These are phyloP conservation scores for Scartelaos histophorus DNA, from an alignment of 2,113 vertebrate species.

Conservation along the genomic window DNA sequence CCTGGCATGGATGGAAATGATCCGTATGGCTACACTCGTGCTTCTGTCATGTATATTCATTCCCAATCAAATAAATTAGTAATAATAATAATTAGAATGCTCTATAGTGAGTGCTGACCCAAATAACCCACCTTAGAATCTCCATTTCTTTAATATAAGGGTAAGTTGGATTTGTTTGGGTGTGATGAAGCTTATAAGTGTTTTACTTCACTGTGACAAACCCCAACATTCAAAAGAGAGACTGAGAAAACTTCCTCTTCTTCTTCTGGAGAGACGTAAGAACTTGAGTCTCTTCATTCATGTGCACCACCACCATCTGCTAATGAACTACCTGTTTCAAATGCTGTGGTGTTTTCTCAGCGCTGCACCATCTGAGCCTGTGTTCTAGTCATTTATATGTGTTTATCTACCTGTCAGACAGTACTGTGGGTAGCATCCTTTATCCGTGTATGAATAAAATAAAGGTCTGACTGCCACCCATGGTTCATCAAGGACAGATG, in stretches of 20 bases:
- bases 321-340: slow-evolving; percentile 1
- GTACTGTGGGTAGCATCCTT: not conserved
- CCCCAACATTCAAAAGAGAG: not conserved
- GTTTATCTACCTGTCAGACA: slow-evolving; percentile 9
- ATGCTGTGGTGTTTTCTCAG: slow-evolving; percentile 12
- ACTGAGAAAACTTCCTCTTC: not conserved
- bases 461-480: not conserved
- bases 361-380: not conserved
- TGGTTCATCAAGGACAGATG: slow-evolving; percentile 16
- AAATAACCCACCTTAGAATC: not conserved
- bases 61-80: no score
- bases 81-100: no score
- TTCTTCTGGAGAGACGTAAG: not conserved
- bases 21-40: no score
- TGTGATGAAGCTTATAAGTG: not conserved
- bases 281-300: not conserved
- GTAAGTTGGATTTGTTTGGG: not conserved
- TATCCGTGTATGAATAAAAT: not conserved
- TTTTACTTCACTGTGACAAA: not conserved
- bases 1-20: no score
- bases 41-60: no score
- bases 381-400: slow-evolving; percentile 27
- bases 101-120: no score
- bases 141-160: not conserved
- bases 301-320: not conserved